Evolutionary conservation across 2,888 invertebrate genomes (phyloP).

Genomic region (Drosophila pullipes): DNA sequence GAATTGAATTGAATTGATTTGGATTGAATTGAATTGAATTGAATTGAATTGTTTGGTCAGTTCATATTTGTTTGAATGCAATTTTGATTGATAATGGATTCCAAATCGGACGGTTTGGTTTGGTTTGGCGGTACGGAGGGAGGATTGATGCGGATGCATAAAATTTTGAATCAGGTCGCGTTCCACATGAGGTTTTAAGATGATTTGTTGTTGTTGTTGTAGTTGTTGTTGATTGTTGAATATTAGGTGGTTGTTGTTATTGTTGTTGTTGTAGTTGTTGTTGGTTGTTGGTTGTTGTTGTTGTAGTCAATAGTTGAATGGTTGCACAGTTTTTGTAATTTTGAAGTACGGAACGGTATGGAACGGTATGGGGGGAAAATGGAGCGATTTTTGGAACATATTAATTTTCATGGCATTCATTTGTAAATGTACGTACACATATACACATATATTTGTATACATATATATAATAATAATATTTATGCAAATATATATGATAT

Average conservation of each 20-base stretch:
- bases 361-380: constrained; percentile 64
- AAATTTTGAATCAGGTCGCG: constrained; percentile 69
- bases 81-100: constrained; percentile 49
- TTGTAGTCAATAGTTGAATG: constrained; percentile 36
- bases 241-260: constrained; percentile 53
- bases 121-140: constrained; percentile 38
- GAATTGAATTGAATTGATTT: constrained; percentile 55
- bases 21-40: constrained; percentile 24
- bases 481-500: constrained; percentile 24
- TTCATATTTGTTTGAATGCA: constrained; percentile 48
- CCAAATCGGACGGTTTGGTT: constrained; percentile 48
- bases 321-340: constrained; percentile 60
- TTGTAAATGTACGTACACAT: constrained; percentile 30
- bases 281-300: constrained; percentile 42
- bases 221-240: constrained; percentile 57
- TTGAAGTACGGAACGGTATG: constrained; percentile 51
- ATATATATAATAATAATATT: constrained; percentile 9
- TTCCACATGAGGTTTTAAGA: constrained; percentile 57
- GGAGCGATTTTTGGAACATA: constrained; percentile 65
- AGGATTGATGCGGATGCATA: constrained; percentile 67
- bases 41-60: constrained; percentile 57
- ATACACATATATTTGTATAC: constrained; percentile 11
- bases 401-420: constrained; percentile 56
- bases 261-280: constrained; percentile 42
- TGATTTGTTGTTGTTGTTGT: constrained; percentile 14